Evolutionary conservation across 2,113 vertebrate genomes (phyloP), one percentile per base, ranked within the genome.

Genomic region (Poeciliopsis turrubarensis): DNA sequence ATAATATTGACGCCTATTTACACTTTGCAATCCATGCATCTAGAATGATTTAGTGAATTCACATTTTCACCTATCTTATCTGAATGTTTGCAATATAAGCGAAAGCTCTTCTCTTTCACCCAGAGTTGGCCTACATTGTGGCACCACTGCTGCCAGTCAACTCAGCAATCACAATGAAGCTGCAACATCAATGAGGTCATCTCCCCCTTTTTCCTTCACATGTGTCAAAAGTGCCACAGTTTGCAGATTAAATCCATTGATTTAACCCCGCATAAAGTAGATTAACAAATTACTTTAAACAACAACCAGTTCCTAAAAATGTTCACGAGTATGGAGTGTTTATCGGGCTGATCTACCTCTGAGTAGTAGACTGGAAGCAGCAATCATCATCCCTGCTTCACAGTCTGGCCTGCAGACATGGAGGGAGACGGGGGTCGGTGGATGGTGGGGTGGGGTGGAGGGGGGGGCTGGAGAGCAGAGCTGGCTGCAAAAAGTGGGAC

Each of bases 101-200:
- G 4, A 32, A 65, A n/a, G 65, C 25, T 39, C 25, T 41, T 17
- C n/a, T 62, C 31, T 72, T 68, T 32, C 65, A 5, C 57, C 77
- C 65, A 30, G 76, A 68, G 75, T 62, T 80, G 83, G 34, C 84
- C 87, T 89, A 82, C 72, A 89, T 90, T 78, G 68, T 44, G 73
- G 69, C 64, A 0, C 31, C 64, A 0, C 31, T 74, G 70, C 75
- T 83, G 83, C 78, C 86, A 81, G 82, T 86, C 85, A 89, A 81
- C 34, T 85, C 85, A 84, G 82, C 73, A 73, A 82, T 90, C 75
- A 77, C 75, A 32, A 73, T 69, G 72, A 68, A 65, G 86, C 86
- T 88, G 88, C 84, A 86, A 86, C 65, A 78, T 87, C 79, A 91
- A 90, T 88, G 86, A 90, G 89, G 89, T 91, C 90, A 89, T 0